Percentiles rank a stretch among this genome's conserved stretches.
These are phyloP conservation scores for Vanessa tameamea DNA, from an alignment of 1,140 invertebrate genomes.

Conservation along the genomic window DNA sequence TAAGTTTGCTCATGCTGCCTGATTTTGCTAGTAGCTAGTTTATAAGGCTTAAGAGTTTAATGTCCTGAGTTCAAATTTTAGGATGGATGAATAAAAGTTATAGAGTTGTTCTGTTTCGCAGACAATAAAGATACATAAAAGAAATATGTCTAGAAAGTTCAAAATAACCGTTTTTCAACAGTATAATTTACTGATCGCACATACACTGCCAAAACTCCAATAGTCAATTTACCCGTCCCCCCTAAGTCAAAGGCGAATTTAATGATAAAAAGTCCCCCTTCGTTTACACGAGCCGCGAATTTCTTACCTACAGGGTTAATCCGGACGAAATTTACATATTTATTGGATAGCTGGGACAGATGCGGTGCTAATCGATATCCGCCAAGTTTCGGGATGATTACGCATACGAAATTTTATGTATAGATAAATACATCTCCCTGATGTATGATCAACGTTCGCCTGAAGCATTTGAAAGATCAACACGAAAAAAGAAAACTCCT, in stretches of 20 bases:
- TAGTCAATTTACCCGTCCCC: slow-evolving; percentile 20
- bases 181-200: too few species aligned
- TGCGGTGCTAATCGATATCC: slow-evolving; percentile 41
- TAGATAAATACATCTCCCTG: background rate
- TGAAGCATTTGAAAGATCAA: background rate
- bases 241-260: slow-evolving; percentile 36
- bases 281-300: slow-evolving; percentile 38
- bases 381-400: slow-evolving; percentile 36
- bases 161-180: too few species aligned
- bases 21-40: too few species aligned
- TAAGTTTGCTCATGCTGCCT: too few species aligned
- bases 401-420: slow-evolving; percentile 27
- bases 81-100: too few species aligned
- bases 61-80: too few species aligned
- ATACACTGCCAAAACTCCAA: slow-evolving; percentile 8
- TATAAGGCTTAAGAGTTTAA: too few species aligned
- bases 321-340: slow-evolving; percentile 42
- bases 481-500: background rate
- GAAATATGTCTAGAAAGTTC: too few species aligned
- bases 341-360: slow-evolving; percentile 43
- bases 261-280: slow-evolving; percentile 38
- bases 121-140: too few species aligned
- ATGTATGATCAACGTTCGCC: background rate
- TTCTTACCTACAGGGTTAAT: slow-evolving; percentile 40
- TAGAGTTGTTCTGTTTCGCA: too few species aligned